Conservation (phyloP, 2,113 vertebrate genomes). For the Hemicordylus capensis region DNA sequence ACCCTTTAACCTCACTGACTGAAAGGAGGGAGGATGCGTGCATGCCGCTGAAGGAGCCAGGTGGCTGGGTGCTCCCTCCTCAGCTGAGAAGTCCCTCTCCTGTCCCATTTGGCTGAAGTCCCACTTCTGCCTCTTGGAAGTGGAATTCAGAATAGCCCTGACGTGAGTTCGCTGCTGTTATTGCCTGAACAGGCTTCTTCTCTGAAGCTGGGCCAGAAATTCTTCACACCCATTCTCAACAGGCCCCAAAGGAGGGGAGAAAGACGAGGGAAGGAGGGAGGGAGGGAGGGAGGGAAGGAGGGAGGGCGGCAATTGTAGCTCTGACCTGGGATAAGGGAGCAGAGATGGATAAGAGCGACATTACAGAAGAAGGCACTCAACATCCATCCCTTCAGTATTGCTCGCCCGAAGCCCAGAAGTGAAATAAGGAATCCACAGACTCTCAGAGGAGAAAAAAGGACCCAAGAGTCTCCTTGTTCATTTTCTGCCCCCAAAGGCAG, state of each 20-base stretch:
- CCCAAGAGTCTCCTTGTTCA: neutral
- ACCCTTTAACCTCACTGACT: neutral
- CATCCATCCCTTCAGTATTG: neutral
- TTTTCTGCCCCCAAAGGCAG: neutral
- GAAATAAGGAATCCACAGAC: neutral
- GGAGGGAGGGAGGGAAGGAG: neutral
- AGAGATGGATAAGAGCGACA: fast-evolving
- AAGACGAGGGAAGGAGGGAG: neutral
- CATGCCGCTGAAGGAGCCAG: neutral
- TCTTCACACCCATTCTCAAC: conserved; percentile 44
- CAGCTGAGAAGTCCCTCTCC: neutral
- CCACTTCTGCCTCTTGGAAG: conserved; percentile 53
- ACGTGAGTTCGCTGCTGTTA: conserved; percentile 10
- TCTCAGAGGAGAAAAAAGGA: neutral
- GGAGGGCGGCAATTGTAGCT: neutral
- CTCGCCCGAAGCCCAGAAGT: neutral
- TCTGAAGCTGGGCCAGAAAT: conserved; percentile 67
- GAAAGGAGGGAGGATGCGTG: neutral
- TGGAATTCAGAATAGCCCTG: conserved; percentile 61
- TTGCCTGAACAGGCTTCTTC: conserved; percentile 64
- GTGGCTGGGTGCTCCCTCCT: neutral
- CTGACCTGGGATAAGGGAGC: neutral
- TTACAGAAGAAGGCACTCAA: neutral
- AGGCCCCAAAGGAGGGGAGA: conserved; percentile 28
- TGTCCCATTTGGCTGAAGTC: conserved; percentile 14